Evolutionary conservation across 2,797 vertebrate species (phyloP).

Genomic region (Pempheris klunzingeri): DNA sequence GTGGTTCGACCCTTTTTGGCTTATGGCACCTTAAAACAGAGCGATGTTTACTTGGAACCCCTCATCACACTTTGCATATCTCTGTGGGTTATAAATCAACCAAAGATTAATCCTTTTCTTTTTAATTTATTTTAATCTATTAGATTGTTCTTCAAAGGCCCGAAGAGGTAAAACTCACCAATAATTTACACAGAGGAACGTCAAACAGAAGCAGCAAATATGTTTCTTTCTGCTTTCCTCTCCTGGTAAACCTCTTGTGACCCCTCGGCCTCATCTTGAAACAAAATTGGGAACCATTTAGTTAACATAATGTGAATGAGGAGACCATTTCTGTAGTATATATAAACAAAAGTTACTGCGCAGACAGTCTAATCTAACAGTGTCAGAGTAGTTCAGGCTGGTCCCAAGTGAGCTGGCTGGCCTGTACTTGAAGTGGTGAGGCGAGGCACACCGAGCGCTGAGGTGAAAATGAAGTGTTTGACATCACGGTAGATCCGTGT

Average conservation of each 20-base stretch:
- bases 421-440: constrained; percentile 63
- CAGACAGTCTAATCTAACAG: constrained; percentile 18
- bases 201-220: neutral
- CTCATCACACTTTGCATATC: neutral
- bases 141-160: neutral
- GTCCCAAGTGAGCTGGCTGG: constrained; percentile 63
- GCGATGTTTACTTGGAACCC: neutral
- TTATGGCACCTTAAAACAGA: neutral
- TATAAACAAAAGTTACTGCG: neutral
- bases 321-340: neutral
- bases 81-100: neutral
- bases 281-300: neutral
- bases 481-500: constrained; percentile 55
- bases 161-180: neutral
- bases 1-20: neutral
- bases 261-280: neutral
- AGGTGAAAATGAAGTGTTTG: constrained; percentile 83
- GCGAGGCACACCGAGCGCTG: constrained; percentile 48
- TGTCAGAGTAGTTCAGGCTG: constrained; percentile 28
- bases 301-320: neutral
- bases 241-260: neutral
- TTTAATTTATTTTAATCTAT: too few relatives aligned
- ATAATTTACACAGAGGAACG: neutral
- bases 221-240: neutral
- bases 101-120: too few relatives aligned